phyloP scores from a whole-genome alignment of 2,797 vertebrate species.

The Alauda arvensis region DNA sequence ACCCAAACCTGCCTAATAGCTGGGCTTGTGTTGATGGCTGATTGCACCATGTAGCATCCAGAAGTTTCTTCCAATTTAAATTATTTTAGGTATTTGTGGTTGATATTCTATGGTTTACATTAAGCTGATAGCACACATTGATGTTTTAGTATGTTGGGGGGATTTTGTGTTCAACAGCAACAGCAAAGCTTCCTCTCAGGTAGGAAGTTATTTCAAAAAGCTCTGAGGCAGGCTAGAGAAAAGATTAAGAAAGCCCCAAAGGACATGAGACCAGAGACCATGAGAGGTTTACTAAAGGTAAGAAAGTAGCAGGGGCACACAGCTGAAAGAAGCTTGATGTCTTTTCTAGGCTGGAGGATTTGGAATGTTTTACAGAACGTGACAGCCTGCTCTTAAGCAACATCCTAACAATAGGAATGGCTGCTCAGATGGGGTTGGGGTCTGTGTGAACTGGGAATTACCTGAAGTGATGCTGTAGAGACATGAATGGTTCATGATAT shows the following conservation, averaged over 20 bases:
- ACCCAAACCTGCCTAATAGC: rapidly evolving
- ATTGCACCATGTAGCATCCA: background rate
- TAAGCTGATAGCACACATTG: background rate
- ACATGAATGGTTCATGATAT: background rate
- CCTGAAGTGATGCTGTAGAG: background rate
- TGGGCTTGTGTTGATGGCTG: background rate
- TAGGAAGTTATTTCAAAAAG: background rate
- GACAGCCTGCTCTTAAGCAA: background rate
- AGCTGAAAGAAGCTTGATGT: background rate
- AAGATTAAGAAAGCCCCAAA: background rate
- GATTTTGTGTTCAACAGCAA: background rate
- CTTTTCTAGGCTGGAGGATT: background rate
- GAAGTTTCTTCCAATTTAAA: background rate
- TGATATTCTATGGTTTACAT: background rate
- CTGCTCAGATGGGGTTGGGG: background rate
- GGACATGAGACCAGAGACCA: background rate
- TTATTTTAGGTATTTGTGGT: background rate
- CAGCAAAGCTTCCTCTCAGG: background rate
- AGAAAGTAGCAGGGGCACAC: background rate
- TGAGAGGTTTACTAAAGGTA: background rate
- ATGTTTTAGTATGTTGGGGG: background rate
- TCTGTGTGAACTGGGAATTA: background rate
- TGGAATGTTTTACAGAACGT: background rate
- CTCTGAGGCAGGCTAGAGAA: background rate
- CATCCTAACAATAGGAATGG: too few relatives aligned